Evolutionary conservation across 2,113 vertebrate genomes (phyloP), one percentile per base, ranked within the genome.

Genomic region (Prolemur simus): DNA sequence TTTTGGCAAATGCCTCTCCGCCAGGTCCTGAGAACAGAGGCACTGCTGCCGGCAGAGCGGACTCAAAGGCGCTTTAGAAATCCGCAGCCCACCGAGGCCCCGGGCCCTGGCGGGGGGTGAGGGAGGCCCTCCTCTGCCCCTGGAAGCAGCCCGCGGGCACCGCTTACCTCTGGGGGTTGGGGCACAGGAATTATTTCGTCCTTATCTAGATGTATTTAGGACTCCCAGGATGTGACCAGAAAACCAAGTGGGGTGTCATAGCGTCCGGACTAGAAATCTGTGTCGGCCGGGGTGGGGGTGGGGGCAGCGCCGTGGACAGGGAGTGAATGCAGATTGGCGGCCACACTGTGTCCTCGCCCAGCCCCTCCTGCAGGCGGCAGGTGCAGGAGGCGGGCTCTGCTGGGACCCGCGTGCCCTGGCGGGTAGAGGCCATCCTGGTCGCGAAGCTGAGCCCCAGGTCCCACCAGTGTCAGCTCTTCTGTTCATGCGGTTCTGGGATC

Each of bases 121-220:
- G 11, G 52, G 34, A 63, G 49, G 78, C 0, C 5, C 25, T 45
- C n/a, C 58, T 73, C 39, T 32, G 17, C 39, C 23, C 7, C 5
- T 11, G 58, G 45, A 74, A 83, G 54, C 54, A 21, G 89, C 68
- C 49, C 12, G 8, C 23, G 89, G 78, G n/a, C 39, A 25, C 37
- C 39, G 86, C 60, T 94, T 85, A 88, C 81, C 81, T 88, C 74
- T 47, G 58, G 29, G 77, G 54, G 8, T 3, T 42, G 76, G 32
- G 52, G 52, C 49, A 21, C 93, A 37, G 78, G 25, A 84, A 80
- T 93, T 74, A 69, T 21, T 87, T 87, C 32, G 0, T 87, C 86
- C 97, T 98, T 98, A 98, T 98, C 97, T 97, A 92, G 92, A 86
- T 95, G 96, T 84, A 96, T 98, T 97, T 97, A 71, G 96, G 96